Evolutionary conservation across 2,888 invertebrate genomes (phyloP).

Genomic region (Platycnemis pennipes): DNA sequence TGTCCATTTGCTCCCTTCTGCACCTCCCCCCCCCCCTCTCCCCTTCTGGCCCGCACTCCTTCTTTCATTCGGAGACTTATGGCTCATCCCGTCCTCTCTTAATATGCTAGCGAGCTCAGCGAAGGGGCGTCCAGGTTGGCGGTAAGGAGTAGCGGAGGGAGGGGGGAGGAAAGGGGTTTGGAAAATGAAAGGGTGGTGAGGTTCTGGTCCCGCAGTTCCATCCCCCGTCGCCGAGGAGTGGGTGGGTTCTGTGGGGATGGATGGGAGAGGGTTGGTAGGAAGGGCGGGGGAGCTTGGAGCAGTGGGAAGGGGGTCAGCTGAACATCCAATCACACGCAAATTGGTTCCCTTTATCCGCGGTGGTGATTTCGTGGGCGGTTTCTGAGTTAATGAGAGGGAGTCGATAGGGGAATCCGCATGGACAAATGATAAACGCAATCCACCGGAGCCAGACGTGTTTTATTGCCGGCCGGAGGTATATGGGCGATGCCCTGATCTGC

Average conservation of each 20-base stretch:
- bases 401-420: conserved; percentile 54
- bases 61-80: conserved; percentile 60
- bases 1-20: not conserved
- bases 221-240: too few relatives aligned
- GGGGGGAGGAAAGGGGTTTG: not conserved
- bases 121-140: not conserved
- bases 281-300: not conserved
- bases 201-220: not conserved
- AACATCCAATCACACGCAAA: conserved; percentile 62
- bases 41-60: not conserved
- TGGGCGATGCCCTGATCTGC: not conserved
- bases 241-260: not conserved
- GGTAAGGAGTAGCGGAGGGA: not conserved
- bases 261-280: not conserved
- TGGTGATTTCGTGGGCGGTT: conserved; percentile 64
- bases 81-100: conserved; percentile 42
- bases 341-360: conserved; percentile 51
- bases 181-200: conserved; percentile 28
- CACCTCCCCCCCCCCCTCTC: not conserved
- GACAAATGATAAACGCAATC: conserved; percentile 62
- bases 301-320: not conserved
- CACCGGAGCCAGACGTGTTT: conserved; percentile 39
- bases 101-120: conserved; percentile 42
- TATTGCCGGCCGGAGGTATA: conserved; percentile 48
- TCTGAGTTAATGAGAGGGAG: conserved; percentile 57